Evolutionary conservation across 2,888 invertebrate genomes (phyloP), one percentile per base, ranked within the genome.

Genomic region (Leptarthrus brevirostris): DNA sequence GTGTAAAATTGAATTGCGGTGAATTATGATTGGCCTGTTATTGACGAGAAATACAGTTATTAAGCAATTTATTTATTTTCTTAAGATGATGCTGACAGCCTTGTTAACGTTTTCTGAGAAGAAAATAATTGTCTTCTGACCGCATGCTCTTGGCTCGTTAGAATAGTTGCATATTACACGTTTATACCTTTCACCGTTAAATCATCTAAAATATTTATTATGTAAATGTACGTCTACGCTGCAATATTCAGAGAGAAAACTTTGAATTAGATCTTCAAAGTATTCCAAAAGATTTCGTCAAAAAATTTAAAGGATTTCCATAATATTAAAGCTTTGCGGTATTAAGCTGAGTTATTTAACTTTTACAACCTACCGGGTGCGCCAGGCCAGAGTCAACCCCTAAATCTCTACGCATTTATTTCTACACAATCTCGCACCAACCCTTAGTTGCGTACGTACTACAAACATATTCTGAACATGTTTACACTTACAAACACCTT

Each of bases 231-330:
- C n/a, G n/a, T n/a, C n/a, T n/a, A n/a, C n/a, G n/a, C n/a, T n/a
- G n/a, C n/a, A n/a, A n/a, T n/a, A n/a, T n/a, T n/a, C n/a, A n/a
- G n/a, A n/a, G n/a, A n/a, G n/a, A n/a, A n/a, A n/a, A n/a, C n/a
- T n/a, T n/a, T n/a, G n/a, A n/a, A n/a, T n/a, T n/a, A n/a, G n/a
- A n/a, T n/a, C n/a, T n/a, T n/a, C n/a, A n/a, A n/a, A n/a, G n/a
- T n/a, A n/a, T n/a, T n/a, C n/a, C 30, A 30, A 30, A 30, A 30
- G 30, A 30, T 30, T 8, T 30, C 30, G n/a, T 8, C 30, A 30
- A 30, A 54, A 26, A 69, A 34, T 69, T 69, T 40, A 34, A n/a
- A 52, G 52, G 34, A 69, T 69, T 69, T 69, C 52, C 49, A 69
- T 34, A 69, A 52, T 18, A 52, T 52, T 49, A 69, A 69, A 69